Base-by-base conservation (phyloP, 92 coral and sea anemone genomes). In the Pocillopora grandis region DNA sequence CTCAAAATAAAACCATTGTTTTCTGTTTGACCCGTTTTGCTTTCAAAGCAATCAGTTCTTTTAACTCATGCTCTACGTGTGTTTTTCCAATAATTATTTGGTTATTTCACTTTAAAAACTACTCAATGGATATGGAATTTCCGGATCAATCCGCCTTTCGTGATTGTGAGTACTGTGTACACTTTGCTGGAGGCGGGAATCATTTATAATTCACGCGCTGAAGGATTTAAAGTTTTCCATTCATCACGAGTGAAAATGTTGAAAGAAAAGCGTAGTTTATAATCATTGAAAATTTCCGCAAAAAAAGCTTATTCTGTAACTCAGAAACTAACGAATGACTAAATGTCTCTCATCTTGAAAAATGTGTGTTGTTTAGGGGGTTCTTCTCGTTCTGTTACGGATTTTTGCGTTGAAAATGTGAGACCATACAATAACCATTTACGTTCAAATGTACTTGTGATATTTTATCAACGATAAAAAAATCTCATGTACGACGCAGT, bases 1-100 rank as follows among this genome's bases (percentile, higher is more conserved):
- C 35, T 72, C 79, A 72, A 42, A 82, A 82, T 72, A 82, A 71
- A 58, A 52, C 58, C 66, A 31, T 80, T 80, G 85, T 80, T 80
- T 36, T 80, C 9, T 70, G 58, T 80, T 80, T 69, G 16, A 37
- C 62, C 76, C 76, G 62, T 58, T 80, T 80, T 80, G 58, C 77
- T 58, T 58, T 70, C 12, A 48, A 58, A 80, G 66, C 35, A 69
- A 33, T 80, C 64, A 60, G 7, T 56, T 80, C 66, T 79, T 80
- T 23, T 27, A 75, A 21, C 64, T 76, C 31, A 31, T 27, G 9
- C 62, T 36, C n/a, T 23, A 23, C 66, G 77, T 69, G 76, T 31
- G 84, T 16, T 42, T 72, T 60, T 37, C 61, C 48, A 79, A 79
- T 42, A 18, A 61, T 59, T 67, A 59, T 35, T 35, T 23, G 69